Evolutionary conservation across 92 coral and sea anemone genomes (phyloP).

Genomic region (Siderastrea radians): DNA sequence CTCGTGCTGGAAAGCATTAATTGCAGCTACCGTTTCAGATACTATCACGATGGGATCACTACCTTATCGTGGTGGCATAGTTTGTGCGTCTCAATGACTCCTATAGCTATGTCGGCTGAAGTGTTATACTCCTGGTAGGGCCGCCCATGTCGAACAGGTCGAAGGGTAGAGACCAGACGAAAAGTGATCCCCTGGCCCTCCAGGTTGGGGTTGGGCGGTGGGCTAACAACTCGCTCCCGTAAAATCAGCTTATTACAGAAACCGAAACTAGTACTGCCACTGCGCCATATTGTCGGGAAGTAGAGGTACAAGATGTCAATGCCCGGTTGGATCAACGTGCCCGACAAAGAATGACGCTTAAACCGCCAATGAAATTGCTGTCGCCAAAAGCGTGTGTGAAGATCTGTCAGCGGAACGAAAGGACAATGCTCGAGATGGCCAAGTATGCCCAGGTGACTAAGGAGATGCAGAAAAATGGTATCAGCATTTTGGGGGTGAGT

Average conservation of each 20-base stretch:
- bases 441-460: too few relatives aligned
- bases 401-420: too few relatives aligned
- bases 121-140: not conserved
- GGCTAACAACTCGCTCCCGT: not conserved
- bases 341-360: not conserved
- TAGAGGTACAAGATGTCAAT: not conserved
- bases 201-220: not conserved
- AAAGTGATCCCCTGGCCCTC: conserved; percentile 4
- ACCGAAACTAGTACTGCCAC: not conserved
- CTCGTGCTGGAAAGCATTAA: too few relatives aligned
- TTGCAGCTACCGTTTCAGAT: too few relatives aligned
- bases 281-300: not conserved
- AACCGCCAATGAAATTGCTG: not conserved
- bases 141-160: not conserved
- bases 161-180: not conserved
- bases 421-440: too few relatives aligned
- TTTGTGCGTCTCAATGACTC: conserved; percentile 11
- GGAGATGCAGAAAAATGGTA: too few relatives aligned
- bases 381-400: too few relatives aligned
- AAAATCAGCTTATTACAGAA: not conserved
- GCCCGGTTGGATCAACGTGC: not conserved
- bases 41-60: not conserved
- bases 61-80: conserved; percentile 16
- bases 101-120: conserved; percentile 7
- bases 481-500: too few relatives aligned